These are phyloP conservation scores for Buathra laborator DNA, from an alignment of 2,888 invertebrate genomes.

Conservation along the genomic window DNA sequence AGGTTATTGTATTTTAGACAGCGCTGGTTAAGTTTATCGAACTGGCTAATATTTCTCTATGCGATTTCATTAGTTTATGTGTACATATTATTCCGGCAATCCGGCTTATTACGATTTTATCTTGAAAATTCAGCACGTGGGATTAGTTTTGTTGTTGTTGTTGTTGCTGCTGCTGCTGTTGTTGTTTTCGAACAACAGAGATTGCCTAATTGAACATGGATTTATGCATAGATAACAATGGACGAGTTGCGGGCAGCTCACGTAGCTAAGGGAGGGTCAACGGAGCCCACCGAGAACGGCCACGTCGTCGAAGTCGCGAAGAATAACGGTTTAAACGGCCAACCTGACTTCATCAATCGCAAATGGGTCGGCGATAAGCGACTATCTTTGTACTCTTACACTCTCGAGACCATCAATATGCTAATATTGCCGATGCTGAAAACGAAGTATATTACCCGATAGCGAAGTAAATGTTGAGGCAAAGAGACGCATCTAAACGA, in stretches of 20 bases:
- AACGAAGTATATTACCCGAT: conserved; percentile 90
- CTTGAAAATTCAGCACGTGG: conserved; percentile 65
- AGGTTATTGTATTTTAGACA: conserved; percentile 15
- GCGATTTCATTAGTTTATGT: neutral
- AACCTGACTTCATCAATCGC: conserved; percentile 83
- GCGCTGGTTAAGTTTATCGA: neutral
- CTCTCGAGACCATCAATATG: conserved; percentile 97
- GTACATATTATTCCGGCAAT: neutral
- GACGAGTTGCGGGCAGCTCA: conserved; percentile 91
- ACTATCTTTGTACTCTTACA: conserved; percentile 96
- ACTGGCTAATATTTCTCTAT: neutral
- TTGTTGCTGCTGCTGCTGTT: neutral
- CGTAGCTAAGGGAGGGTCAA: conserved; percentile 83
- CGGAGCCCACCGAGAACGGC: conserved; percentile 81
- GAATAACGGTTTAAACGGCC: conserved; percentile 76
- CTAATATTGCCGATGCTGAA: conserved; percentile 98
- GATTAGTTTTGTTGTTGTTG: conserved; percentile 12
- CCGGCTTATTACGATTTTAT: conserved; percentile 37
- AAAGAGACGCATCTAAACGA: neutral
- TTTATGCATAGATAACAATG: conserved; percentile 90
- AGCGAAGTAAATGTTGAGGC: neutral
- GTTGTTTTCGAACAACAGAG: neutral
- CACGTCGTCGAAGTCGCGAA: conserved; percentile 82
- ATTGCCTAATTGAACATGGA: conserved; percentile 35
- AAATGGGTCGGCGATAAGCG: conserved; percentile 91